These are phyloP conservation scores for Eilema caniola DNA, from an alignment of 2,888 invertebrate genomes.

Conservation along the genomic window DNA sequence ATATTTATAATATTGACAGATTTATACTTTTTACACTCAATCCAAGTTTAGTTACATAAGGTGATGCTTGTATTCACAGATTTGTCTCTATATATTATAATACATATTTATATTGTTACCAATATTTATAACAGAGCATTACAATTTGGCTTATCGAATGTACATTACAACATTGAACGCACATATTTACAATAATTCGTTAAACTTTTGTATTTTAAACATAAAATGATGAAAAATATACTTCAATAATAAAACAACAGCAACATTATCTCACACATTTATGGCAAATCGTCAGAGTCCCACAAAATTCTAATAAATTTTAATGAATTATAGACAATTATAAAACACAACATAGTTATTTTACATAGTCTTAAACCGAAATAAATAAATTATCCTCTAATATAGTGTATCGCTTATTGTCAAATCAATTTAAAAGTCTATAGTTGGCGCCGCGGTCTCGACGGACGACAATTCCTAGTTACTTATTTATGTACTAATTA, in stretches of 20 bases:
- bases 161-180: constrained; percentile 68
- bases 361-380: constrained; percentile 85
- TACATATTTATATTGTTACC: constrained; percentile 47
- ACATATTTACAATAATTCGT: constrained; percentile 75
- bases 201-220: constrained; percentile 56
- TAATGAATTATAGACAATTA: constrained; percentile 77
- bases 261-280: constrained; percentile 82
- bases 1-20: constrained; percentile 77
- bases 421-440: constrained; percentile 78
- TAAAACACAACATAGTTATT: constrained; percentile 85
- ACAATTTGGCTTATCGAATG: constrained; percentile 54
- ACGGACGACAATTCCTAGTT: constrained; percentile 69
- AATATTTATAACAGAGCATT: constrained; percentile 45
- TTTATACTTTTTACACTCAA: constrained; percentile 77
- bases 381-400: constrained; percentile 84
- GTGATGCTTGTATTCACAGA: constrained; percentile 56
- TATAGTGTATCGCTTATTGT: constrained; percentile 82
- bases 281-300: constrained; percentile 82
- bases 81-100: constrained; percentile 39
- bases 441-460: constrained; percentile 49
- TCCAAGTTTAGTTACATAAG: constrained; percentile 50
- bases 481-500: constrained; percentile 73
- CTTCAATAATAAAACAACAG: constrained; percentile 78
- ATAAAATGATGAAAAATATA: constrained; percentile 61
- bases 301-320: constrained; percentile 73